These are phyloP conservation scores for Metopia argyrocephala DNA, from an alignment of 2,888 invertebrate species.

Conservation along the genomic window DNA sequence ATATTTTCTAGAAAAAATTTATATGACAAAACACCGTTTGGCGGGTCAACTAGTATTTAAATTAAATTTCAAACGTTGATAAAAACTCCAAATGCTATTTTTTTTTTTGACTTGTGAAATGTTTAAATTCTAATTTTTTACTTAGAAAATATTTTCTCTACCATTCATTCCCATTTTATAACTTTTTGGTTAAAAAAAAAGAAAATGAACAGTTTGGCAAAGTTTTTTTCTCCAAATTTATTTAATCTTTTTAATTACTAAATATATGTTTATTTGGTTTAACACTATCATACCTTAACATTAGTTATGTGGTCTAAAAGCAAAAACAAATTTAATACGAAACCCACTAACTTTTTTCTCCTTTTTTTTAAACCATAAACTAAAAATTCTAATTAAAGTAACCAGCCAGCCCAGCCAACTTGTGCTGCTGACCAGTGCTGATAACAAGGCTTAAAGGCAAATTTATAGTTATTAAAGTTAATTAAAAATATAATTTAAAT, in stretches of 20 bases:
- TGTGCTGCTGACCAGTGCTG: not conserved
- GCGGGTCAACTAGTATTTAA: no score
- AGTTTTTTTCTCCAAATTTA: constrained; percentile 22
- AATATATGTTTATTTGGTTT: not conserved
- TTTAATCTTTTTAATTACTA: not conserved
- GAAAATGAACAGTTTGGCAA: not conserved
- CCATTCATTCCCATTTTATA: no score
- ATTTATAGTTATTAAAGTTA: not conserved
- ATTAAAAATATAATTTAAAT: not conserved
- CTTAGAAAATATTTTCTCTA: no score
- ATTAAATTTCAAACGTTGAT: no score
- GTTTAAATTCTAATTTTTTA: no score
- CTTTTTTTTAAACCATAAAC: not conserved
- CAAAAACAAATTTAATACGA: not conserved
- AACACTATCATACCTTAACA: not conserved
- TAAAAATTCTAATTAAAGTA: not conserved
- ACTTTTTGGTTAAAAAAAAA: no score
- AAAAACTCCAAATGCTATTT: no score
- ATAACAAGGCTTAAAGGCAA: not conserved
- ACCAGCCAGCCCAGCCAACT: no score
- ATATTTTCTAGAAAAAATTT: no score
- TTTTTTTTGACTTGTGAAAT: no score
- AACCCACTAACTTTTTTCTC: not conserved
- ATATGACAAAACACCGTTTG: no score
- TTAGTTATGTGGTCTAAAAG: not conserved